Base-by-base conservation (phyloP, 1,140 invertebrate species). In the Hycleus phaleratus region DNA sequence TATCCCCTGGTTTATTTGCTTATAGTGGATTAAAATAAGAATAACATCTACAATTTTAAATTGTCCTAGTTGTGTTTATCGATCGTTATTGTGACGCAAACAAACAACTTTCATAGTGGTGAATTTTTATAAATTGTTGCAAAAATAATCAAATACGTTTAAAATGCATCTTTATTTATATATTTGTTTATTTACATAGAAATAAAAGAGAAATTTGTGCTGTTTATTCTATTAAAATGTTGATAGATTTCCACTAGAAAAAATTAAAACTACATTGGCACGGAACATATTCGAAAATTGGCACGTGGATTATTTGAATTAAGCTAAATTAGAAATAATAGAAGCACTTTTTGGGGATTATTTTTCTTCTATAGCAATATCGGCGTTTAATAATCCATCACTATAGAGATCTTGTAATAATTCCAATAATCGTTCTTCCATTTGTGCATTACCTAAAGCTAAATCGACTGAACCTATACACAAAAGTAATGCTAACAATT, bases 401-500 rank as follows among this genome's bases (percentile, higher is more conserved):
- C 74, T 76, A 60, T 83, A 73, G 6, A 85, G 66, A 69, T 85
- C 83, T 49, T 79, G 74, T 3, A 85, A 72, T 0, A 84, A 74
- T 60, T 80, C 79, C 40, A 81, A 50, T 7, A 71, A 77, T 43
- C 87, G 77, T 53, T 85, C 82, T 63, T 90, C 87, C 1, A 86
- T 87, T 24, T 82, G 72, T 3, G 83, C 80, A 63, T 85, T 78
- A 3, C 84, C 84, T 3, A 86, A 70, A 2, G 84, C 84, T 38
- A 89, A 82, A 68, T 91, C 88, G 8, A 90, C 85, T 5, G 86
- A 88, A 3, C 88, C 88, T 45, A 89, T 86, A 62, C 87, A 89
- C 6, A 91, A 73, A 18, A 90, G 73, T 10, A 90, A 74, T 2
- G 87, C 87, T 39, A 89, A 71, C 4, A 90, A 73, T 61, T 87